Conservation (phyloP, 2,797 vertebrate species). For the Myotis myotis region DNA sequence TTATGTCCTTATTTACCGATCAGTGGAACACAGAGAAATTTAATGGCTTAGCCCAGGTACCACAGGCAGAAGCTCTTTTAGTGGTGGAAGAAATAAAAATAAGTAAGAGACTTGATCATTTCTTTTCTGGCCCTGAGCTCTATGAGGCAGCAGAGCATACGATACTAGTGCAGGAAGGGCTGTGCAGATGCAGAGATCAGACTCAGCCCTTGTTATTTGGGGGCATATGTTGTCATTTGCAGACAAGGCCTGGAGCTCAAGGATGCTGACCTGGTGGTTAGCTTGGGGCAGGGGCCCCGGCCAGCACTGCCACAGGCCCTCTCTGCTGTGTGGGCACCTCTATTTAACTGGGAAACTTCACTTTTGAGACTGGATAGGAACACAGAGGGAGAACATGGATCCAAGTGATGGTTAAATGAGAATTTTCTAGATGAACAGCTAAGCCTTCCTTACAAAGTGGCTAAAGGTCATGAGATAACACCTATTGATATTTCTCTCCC, state of each 20-base stretch:
- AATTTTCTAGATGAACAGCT: background rate
- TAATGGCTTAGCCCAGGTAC: fast-evolving
- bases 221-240: background rate
- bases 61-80: background rate
- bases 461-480: background rate
- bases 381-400: background rate
- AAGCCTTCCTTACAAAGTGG: background rate
- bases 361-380: background rate
- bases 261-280: background rate
- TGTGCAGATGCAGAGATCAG: background rate
- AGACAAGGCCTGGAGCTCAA: too few species aligned
- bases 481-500: too few species aligned
- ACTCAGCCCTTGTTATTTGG: too few species aligned
- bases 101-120: background rate
- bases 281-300: background rate
- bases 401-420: fast-evolving
- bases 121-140: background rate
- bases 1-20: background rate
- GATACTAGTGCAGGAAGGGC: background rate
- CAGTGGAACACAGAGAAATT: background rate
- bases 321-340: background rate
- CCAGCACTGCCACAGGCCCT: background rate
- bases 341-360: background rate
- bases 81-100: background rate
- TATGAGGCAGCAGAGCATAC: background rate